These are phyloP conservation scores for Cryptotermes secundus DNA, from an alignment of 1,140 invertebrate species.

Conservation along the genomic window DNA sequence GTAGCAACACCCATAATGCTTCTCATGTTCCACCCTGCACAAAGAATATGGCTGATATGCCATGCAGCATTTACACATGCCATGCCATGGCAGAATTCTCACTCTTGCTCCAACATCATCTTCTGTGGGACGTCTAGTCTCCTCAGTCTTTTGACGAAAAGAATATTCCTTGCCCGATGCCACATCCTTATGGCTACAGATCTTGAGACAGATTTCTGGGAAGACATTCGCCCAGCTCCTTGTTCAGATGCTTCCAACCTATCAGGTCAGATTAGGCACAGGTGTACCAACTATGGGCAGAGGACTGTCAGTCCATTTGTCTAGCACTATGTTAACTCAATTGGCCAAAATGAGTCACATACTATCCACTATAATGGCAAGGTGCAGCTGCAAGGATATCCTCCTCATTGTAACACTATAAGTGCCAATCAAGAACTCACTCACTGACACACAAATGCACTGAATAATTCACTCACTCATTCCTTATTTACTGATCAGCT, in stretches of 20 bases:
- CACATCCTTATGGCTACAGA: not conserved
- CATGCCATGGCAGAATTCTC: not conserved
- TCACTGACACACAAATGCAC: no score
- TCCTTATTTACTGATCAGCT: no score
- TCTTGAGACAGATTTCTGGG: not conserved
- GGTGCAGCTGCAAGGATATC: no score
- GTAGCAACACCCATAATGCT: no score
- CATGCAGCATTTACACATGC: not conserved
- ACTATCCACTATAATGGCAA: no score
- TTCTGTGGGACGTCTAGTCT: not conserved
- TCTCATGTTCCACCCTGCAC: slow-evolving; percentile 24
- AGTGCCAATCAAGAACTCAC: no score
- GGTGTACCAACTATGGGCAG: not conserved
- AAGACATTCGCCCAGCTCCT: not conserved
- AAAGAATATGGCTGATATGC: not conserved
- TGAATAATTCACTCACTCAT: no score
- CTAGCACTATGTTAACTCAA: no score
- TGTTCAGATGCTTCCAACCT: not conserved
- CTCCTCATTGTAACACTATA: no score
- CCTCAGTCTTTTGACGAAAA: not conserved
- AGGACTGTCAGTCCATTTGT: no score
- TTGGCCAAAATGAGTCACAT: no score
- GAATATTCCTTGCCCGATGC: not conserved
- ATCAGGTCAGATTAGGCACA: not conserved
- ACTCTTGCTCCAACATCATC: not conserved